A percentile compares a stretch with the other conserved stretches of the same genome.
Evolutionary conservation across 2,888 invertebrate species (phyloP).

Genomic region (Amaurobius ferox): DNA sequence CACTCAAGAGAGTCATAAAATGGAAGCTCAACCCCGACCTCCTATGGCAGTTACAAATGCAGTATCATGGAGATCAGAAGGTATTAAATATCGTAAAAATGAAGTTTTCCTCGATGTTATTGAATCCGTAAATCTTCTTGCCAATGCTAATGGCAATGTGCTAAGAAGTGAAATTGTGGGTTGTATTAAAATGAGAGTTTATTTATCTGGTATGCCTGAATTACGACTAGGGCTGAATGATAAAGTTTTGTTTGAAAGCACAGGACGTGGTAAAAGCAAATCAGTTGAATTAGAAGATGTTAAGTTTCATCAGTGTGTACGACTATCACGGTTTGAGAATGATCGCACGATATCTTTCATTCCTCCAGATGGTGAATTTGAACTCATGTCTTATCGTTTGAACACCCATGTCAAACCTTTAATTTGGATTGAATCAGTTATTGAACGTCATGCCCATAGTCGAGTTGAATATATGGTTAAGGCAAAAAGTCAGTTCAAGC

Average conservation of each 20-base stretch:
- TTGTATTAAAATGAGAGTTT: slow-evolving; percentile 98
- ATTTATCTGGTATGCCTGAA: slow-evolving; percentile 98
- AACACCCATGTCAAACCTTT: slow-evolving; percentile 98
- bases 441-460: slow-evolving; percentile 97
- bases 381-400: slow-evolving; percentile 97
- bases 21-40: slow-evolving; percentile 96
- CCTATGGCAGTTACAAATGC: slow-evolving; percentile 99
- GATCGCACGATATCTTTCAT: slow-evolving; percentile 99
- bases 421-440: slow-evolving; percentile 99
- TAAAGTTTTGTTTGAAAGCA: slow-evolving; percentile 97
- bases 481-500: slow-evolving; percentile 98
- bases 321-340: slow-evolving; percentile 97
- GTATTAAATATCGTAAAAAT: slow-evolving; percentile 98
- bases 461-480: slow-evolving; percentile 99
- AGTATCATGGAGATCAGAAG: slow-evolving; percentile 98
- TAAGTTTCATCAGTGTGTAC: slow-evolving; percentile 98
- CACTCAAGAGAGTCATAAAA: slow-evolving; percentile 90
- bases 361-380: slow-evolving; percentile 99
- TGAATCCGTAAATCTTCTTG: slow-evolving; percentile 96
- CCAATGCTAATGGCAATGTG: slow-evolving; percentile 97
- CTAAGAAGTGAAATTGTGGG: slow-evolving; percentile 98
- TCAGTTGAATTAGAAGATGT: slow-evolving; percentile 99
- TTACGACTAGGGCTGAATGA: slow-evolving; percentile 96
- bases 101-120: slow-evolving; percentile 99
- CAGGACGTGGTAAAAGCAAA: slow-evolving; percentile 96